Base-by-base conservation (phyloP, 2,113 vertebrate genomes). In the Varanus komodoensis region DNA sequence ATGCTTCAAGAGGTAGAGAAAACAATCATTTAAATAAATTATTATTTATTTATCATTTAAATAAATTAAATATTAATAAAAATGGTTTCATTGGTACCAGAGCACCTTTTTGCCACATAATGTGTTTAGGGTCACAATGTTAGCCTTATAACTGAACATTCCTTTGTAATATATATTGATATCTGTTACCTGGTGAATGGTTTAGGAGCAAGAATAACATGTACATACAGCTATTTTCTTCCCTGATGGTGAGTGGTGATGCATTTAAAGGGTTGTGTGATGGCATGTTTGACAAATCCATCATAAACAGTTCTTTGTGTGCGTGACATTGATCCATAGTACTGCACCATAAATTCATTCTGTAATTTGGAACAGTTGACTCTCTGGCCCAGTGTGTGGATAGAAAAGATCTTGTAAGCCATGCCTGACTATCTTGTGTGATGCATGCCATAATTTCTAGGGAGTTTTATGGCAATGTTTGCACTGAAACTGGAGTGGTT, bases 371-470 rank as follows among this genome's bases (percentile, higher is more conserved):
- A 69, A 79, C 48, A 61, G 38, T 81, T 86, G 67, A 71, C 64
- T 84, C 84, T 84, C 73, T 92, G 68, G 71, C 57, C 7, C 21
- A 90, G 34, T 32, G 85, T 57, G 91, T 44, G 12, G 67, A 89
- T 50, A 87, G 83, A 23, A 85, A 27, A 87, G 82, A 85, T 93
- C 12, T 92, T 91, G 50, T n/a, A 86, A 90, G n/a, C 15, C 89
- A 87, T 93, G 77, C 87, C 67, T 5, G 90, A 32, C 11, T 90
- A 68, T 48, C 68, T 91, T 93, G 89, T 68, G 78, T 89, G 86
- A 90, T 94, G 23, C 87, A 17, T 90, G 50, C 44, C 82, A 86
- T 1, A 48, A 34, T 91, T 92, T 93, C 77, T 87, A 90, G 78
- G 23, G 87, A 64, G 50, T 50, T 91, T 73, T 73, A 88, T n/a